Conservation (phyloP, 2,113 vertebrate species). For the Dinomys branickii region DNA sequence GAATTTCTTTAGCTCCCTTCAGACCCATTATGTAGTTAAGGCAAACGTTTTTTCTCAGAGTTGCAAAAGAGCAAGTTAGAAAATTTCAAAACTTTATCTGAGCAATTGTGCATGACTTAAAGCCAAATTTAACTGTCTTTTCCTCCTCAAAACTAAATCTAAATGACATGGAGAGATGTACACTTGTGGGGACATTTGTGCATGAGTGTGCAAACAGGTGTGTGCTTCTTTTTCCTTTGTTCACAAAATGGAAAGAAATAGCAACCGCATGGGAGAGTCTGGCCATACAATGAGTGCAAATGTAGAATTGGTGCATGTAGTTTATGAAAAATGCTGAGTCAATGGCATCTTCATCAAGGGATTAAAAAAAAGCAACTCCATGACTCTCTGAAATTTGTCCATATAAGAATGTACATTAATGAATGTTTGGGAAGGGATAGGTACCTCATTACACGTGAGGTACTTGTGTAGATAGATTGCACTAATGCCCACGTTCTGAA, state of each 20-base stretch:
- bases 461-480: background rate
- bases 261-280: background rate
- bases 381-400: background rate
- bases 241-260: background rate
- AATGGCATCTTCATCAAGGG: background rate
- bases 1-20: background rate
- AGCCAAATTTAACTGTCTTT: background rate
- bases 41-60: constrained; percentile 14
- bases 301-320: background rate
- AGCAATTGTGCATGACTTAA: background rate
- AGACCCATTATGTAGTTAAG: background rate
- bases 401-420: background rate
- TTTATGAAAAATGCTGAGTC: background rate
- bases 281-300: background rate
- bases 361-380: background rate
- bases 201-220: background rate
- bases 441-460: background rate
- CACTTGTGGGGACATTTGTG: background rate
- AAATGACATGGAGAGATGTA: background rate
- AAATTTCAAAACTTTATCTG: background rate
- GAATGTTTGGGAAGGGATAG: background rate
- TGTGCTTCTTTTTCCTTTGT: background rate
- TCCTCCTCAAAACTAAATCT: background rate
- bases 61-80: background rate
- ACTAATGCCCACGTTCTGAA: background rate